phyloP scores from a whole-genome alignment of 2,113 vertebrate genomes.

The Megaptera novaeangliae region DNA sequence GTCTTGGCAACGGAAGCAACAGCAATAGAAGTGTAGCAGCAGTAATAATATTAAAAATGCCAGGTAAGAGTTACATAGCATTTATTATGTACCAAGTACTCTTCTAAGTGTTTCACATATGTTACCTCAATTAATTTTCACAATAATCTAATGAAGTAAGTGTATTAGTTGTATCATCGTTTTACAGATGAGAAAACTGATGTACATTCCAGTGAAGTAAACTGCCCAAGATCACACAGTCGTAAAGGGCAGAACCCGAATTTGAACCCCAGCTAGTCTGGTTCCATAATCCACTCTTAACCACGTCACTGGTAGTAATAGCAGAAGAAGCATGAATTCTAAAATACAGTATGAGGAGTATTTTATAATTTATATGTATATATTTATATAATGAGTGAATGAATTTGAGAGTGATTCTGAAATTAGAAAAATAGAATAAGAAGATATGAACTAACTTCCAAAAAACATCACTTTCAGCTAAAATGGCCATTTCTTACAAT shows the following conservation, averaged over 20 bases:
- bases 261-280: neutral
- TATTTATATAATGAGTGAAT: neutral
- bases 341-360: neutral
- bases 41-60: neutral
- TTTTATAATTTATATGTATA: neutral
- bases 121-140: neutral
- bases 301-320: neutral
- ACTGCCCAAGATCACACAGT: neutral
- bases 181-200: neutral
- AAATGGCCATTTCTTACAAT: neutral
- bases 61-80: neutral
- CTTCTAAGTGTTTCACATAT: neutral
- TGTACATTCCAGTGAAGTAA: neutral
- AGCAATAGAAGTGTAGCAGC: accelerated
- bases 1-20: neutral
- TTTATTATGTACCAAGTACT: too few species aligned
- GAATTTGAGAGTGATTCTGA: neutral
- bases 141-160: neutral
- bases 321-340: neutral
- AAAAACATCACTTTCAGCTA: neutral
- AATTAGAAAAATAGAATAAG: neutral
- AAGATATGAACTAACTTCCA: neutral
- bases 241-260: neutral
- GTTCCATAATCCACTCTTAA: neutral
- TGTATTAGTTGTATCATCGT: neutral